Evolutionary conservation across 2,113 vertebrate species (phyloP).

Genomic region (Anhinga anhinga): DNA sequence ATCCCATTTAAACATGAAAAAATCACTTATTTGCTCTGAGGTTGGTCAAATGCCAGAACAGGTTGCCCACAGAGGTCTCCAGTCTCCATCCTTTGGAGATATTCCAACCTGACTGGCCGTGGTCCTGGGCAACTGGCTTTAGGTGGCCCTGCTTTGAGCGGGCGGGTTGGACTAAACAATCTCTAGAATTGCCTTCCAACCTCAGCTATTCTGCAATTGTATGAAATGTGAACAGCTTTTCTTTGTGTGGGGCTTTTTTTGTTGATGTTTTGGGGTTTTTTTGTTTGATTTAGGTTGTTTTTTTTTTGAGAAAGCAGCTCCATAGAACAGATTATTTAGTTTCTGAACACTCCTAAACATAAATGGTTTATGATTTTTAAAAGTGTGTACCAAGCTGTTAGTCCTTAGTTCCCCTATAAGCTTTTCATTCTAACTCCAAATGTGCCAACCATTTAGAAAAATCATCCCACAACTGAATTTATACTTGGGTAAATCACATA

Average conservation of each 20-base stretch:
- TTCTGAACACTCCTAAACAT: background rate
- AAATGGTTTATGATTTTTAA: background rate
- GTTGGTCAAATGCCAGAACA: background rate
- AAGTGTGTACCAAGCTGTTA: background rate
- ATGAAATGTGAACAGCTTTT: background rate
- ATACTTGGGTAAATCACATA: background rate
- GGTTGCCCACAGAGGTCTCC: background rate
- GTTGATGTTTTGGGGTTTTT: too few relatives aligned
- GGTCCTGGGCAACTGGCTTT: accelerated
- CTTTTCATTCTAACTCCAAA: background rate
- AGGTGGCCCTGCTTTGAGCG: background rate
- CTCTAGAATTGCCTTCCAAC: background rate
- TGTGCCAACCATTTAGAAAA: background rate
- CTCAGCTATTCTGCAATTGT: background rate
- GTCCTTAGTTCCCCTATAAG: background rate
- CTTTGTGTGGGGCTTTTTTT: too few relatives aligned
- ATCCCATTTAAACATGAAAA: background rate
- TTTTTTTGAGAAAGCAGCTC: too few relatives aligned
- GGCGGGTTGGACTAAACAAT: background rate
- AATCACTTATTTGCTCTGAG: background rate
- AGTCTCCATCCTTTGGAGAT: background rate
- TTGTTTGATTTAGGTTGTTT: too few relatives aligned
- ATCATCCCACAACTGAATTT: background rate
- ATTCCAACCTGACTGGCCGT: accelerated
- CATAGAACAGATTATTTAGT: background rate